Evolutionary conservation across 2,797 vertebrate genomes (phyloP), one percentile per base, ranked within the genome.

Genomic region (Acanthornis magna): DNA sequence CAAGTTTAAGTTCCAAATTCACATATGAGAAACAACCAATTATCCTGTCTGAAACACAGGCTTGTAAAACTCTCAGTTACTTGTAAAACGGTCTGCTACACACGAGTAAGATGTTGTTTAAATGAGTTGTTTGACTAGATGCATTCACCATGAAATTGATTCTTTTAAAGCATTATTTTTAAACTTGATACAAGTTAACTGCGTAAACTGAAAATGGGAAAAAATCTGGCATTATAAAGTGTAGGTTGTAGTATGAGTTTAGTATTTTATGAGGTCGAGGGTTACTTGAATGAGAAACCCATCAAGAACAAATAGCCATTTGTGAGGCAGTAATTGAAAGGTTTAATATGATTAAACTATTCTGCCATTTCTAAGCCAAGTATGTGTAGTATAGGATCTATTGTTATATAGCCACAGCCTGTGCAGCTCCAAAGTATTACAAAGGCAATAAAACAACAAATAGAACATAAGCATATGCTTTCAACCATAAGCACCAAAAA

Each of bases 81-180:
- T 98, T 98, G 98, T 98, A 98, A 98, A 98, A 98, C 74, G 97
- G 98, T 98, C 97, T 98, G 97, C 97, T 97, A 98, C 98, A 98
- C 98, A 97, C 96, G 93, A 98, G 97, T 97, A 98, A 98, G 97
- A 98, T 96, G 96, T 96, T 97, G 97, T 97, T 98, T 97, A 98
- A 97, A 98, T 98, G 97, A 98, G 96, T 97, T 96, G 97, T 97
- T 98, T 97, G 97, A 97, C 97, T 97, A 98, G 97, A 98, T 96
- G 98, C 98, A 98, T 98, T 98, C 98, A 98, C 98, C 98, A 98
- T 98, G 98, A 98, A 99, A 99, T 98, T 98, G 98, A 98, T 98
- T 98, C 97, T 98, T 97, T 98, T 97, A 98, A 98, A 98, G 87
- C 85, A 93, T 94, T 96, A 96, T 97, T 97, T 97, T 95, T 43